Evolutionary conservation across 2,888 invertebrate genomes (phyloP).

Genomic region (Trichacis sp.): DNA sequence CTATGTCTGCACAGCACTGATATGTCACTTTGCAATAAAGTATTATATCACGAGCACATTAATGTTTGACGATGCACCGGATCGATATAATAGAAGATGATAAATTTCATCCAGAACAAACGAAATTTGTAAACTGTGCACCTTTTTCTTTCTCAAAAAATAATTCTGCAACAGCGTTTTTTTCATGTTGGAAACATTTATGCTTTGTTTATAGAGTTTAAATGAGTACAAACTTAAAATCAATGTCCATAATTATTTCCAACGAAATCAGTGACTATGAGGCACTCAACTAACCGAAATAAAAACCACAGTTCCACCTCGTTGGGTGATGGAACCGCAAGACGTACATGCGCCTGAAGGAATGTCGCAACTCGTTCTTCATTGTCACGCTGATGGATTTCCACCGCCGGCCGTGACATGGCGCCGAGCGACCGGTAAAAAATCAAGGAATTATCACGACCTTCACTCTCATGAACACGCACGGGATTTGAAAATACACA

Average conservation of each 20-base stretch:
- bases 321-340: constrained; percentile 90
- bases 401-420: constrained; percentile 90
- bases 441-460: constrained; percentile 64
- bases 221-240: too few relatives aligned
- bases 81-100: neutral
- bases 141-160: too few relatives aligned
- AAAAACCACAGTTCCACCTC: constrained; percentile 80
- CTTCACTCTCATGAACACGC: constrained; percentile 63
- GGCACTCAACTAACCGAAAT: neutral
- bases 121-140: too few relatives aligned
- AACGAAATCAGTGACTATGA: neutral
- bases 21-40: constrained; percentile 39
- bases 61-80: neutral
- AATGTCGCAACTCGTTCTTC: constrained; percentile 73
- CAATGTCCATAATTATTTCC: constrained; percentile 22
- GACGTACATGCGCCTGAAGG: constrained; percentile 74
- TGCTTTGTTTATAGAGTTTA: too few relatives aligned
- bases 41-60: neutral
- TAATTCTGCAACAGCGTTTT: neutral
- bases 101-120: neutral
- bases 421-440: constrained; percentile 86
- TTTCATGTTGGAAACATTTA: neutral
- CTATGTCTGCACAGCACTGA: constrained; percentile 64
- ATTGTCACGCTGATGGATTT: constrained; percentile 93
- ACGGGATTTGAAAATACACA: constrained; percentile 70